Percentiles rank a stretch among this genome's conserved stretches.
Evolutionary conservation across 2,113 vertebrate species (phyloP).

Genomic region (Phrynosoma blainvillii): DNA sequence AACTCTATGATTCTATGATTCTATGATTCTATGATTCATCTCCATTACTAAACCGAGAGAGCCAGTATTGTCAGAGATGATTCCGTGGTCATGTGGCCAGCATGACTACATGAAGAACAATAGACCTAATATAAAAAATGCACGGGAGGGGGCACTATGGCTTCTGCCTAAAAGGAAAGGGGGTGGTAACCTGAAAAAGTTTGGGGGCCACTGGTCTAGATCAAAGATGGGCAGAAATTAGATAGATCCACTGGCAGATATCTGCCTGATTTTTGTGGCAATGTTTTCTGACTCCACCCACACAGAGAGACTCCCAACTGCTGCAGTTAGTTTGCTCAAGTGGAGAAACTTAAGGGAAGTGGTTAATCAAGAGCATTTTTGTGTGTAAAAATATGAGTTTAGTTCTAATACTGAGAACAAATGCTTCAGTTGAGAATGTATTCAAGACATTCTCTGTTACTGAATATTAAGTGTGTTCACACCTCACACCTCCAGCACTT

Average conservation of each 20-base stretch:
- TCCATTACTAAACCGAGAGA: too few relatives aligned
- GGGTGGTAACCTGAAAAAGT: too few relatives aligned
- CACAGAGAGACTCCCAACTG: too few relatives aligned
- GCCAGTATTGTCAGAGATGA: too few relatives aligned
- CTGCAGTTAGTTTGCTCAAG: not conserved
- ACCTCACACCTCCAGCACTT: not conserved
- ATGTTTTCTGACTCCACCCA: not conserved
- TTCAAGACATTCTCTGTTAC: not conserved
- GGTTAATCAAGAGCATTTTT: too few relatives aligned
- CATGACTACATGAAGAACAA: not conserved
- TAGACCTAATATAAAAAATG: too few relatives aligned
- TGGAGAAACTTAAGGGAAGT: not conserved
- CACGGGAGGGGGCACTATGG: too few relatives aligned
- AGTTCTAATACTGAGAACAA: not conserved
- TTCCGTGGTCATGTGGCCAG: too few relatives aligned
- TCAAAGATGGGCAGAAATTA: not conserved
- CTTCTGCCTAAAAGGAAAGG: too few relatives aligned
- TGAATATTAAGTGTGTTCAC: not conserved
- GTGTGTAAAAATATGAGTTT: not conserved
- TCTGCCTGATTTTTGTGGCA: not conserved
- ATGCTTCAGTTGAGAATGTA: not conserved
- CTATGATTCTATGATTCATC: too few relatives aligned
- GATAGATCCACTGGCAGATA: not conserved
- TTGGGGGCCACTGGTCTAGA: not conserved
- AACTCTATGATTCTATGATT: too few relatives aligned